Evolutionary conservation across 2,888 invertebrate species (phyloP), one percentile per base, ranked within the genome.

Genomic region (Phrixothrix hirtus): DNA sequence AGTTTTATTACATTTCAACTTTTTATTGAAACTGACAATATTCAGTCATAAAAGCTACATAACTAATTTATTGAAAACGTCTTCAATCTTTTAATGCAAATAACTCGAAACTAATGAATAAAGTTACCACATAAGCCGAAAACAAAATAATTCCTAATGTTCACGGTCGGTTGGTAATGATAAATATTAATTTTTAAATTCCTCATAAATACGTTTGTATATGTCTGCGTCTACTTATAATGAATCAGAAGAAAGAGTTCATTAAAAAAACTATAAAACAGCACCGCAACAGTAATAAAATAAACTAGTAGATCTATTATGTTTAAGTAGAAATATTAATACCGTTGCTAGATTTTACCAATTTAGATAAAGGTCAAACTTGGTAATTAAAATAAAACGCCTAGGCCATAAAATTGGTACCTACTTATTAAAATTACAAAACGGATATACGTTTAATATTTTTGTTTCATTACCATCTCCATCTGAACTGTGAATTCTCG

Each of bases 291-390:
- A 31, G 43, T 31, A 48, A 53, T 53, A 53, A 53, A 53, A 53
- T 53, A 53, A 53, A 53, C 32, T 48, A 48, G 42, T 48, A 43
- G 48, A 38, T 53, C 43, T 42, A 53, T 46, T 47, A 42, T 41
- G 38, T 53, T 43, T 47, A 36, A 46, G 39, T 46, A 47, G 42
- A 47, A 53, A 53, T 53, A 47, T 53, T 45, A 48, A 54, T 53
- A 43, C 43, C 48, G 44, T 44, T 50, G 37, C 42, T 51, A 47
- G 34, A 53, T 45, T 49, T 53, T 53, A 59, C 55, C 60, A 57
- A 60, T 63, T 59, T 55, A 61, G 61, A 61, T 62, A 65, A 62
- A 65, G 62, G 63, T 62, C 62, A 62, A 56, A 57, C 51, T 48
- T 46, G 55, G 55, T 61, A 63, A 64, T 64, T 61, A 60, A 56